These are phyloP conservation scores for Ceyx melanurus DNA, from an alignment of 2,113 vertebrate genomes.

Conservation along the genomic window DNA sequence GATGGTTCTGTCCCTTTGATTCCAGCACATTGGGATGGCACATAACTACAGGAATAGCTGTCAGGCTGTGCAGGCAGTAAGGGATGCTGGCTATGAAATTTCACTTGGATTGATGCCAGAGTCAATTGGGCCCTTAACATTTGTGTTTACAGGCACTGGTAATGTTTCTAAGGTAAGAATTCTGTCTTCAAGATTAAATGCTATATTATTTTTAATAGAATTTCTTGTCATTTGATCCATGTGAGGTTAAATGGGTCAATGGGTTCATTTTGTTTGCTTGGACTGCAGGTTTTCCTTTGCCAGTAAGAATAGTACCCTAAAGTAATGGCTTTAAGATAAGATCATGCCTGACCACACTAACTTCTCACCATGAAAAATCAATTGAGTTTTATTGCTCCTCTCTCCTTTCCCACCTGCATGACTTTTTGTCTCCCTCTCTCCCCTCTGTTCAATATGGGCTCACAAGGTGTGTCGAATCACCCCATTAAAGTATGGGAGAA, in stretches of 20 bases:
- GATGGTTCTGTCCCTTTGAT: conserved; percentile 26
- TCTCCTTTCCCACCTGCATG: background rate
- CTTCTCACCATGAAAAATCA: background rate
- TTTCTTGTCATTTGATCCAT: background rate
- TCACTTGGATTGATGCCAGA: conserved; percentile 96
- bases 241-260: background rate
- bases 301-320: background rate
- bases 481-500: background rate
- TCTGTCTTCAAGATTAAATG: background rate
- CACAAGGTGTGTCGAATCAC: background rate
- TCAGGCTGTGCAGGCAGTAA: conserved; percentile 95
- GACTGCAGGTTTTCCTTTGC: background rate
- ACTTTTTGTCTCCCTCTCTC: background rate
- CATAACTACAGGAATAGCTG: conserved; percentile 98
- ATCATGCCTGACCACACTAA: background rate
- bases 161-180: conserved; percentile 93
- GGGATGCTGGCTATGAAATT: conserved; percentile 98
- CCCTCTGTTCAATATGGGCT: background rate
- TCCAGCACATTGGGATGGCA: conserved; percentile 97
- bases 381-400: background rate
- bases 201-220: background rate
- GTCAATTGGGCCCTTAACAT: conserved; percentile 93
- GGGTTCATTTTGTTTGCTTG: background rate
- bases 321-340: background rate
- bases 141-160: conserved; percentile 97